Conservation (phyloP, 1,140 invertebrate species). For the Steinernema feltiae region DNA sequence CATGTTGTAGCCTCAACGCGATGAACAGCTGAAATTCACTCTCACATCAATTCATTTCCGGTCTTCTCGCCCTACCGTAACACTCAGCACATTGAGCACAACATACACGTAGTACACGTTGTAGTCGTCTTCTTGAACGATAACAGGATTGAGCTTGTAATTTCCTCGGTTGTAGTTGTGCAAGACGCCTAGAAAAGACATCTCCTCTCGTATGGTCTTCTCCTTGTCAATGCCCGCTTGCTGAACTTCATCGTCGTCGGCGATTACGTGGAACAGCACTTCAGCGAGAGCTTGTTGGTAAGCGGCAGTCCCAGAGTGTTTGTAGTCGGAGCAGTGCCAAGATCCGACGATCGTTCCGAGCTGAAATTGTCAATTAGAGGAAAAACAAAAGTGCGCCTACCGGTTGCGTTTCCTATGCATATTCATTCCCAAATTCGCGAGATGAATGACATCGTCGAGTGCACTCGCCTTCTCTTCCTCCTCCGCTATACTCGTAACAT, state of each 20-base stretch:
- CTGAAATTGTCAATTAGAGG: too few relatives aligned
- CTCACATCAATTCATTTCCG: too few relatives aligned
- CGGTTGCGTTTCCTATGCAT: conserved; percentile 38
- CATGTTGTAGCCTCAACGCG: too few relatives aligned
- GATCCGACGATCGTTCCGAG: conserved; percentile 26
- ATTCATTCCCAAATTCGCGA: conserved; percentile 57
- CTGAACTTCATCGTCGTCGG: conserved; percentile 49
- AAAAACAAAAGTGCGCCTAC: neutral
- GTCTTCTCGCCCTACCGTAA: too few relatives aligned
- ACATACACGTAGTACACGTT: conserved; percentile 57
- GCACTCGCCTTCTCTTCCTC: too few relatives aligned
- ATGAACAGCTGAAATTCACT: too few relatives aligned
- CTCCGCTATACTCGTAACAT: too few relatives aligned
- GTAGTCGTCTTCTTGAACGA: conserved; percentile 56
- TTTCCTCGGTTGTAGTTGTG: conserved; percentile 56
- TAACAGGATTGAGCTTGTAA: conserved; percentile 56
- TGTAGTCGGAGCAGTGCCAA: conserved; percentile 45
- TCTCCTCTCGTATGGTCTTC: conserved; percentile 45
- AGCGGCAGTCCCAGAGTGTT: conserved; percentile 54
- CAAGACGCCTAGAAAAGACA: conserved; percentile 54
- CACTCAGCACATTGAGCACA: too few relatives aligned
- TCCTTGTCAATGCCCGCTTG: conserved; percentile 39
- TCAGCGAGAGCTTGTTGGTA: conserved; percentile 54
- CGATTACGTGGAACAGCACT: conserved; percentile 57
- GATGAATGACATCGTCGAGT: conserved; percentile 57